Evolutionary conservation across 2,888 invertebrate genomes (phyloP), one percentile per base, ranked within the genome.

Genomic region (Leptura quadrifasciata): DNA sequence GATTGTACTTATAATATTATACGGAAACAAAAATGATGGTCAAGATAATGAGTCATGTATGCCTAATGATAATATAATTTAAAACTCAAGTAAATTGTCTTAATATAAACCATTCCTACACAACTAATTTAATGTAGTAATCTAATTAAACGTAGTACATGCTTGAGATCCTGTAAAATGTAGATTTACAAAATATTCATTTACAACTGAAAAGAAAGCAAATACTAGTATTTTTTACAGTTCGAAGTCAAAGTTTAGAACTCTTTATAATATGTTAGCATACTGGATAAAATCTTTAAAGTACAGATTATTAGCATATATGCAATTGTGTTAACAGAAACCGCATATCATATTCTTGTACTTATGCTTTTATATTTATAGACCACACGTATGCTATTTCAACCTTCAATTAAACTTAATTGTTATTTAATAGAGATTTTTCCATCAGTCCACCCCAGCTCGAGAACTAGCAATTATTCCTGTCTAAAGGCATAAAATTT

Each of bases 391-490:
- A 47, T 47, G 39, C 2, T 15, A 47, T 47, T 47, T 47, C n/a
- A 47, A n/a, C 47, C 47, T n/a, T n/a, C 47, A 47, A 47, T 47
- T 47, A 47, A 47, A 47, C n/a, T 47, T 47, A 47, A 47, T 47
- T 47, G 47, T 47, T 47, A 15, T 47, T 47, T 47, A 47, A 47
- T 47, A 47, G 47, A n/a, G 47, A 15, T 47, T 47, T 47, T 47
- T 47, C 47, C 47, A 12, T n/a, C n/a, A 15, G 47, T n/a, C 47
- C 47, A 47, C 47, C 47, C 47, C n/a, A 47, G 3, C n/a, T n/a
- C 47, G n/a, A 47, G 47, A 47, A 15, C 47, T n/a, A 47, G 47
- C n/a, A 47, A 47, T 47, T 63, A 63, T 31, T 35, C 20, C 31
- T 63, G n/a, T 63, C 31, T 10, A n/a, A 18, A 10, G 15, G 15